Conservation (phyloP, 2,113 vertebrate species). For the Mystacornis crossleyi region DNA sequence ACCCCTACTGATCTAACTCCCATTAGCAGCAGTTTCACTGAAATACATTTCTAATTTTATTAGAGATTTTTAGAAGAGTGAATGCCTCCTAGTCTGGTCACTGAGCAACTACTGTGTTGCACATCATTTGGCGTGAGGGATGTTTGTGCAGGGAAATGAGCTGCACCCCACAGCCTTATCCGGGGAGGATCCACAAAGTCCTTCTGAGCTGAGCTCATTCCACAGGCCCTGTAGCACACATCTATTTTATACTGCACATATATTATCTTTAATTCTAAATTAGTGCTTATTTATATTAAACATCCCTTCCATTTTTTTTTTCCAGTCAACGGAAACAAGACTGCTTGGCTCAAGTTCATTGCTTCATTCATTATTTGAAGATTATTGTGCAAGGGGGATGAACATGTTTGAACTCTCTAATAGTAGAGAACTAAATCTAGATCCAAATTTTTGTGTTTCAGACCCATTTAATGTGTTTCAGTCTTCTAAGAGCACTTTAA, state of each 20-base stretch:
- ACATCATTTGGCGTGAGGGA: neutral
- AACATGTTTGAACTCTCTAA: neutral
- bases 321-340: neutral
- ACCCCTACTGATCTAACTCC: neutral
- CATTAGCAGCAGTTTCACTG: neutral
- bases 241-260: neutral
- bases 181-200: neutral
- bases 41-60: neutral
- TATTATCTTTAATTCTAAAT: neutral
- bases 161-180: neutral
- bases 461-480: neutral
- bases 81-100: neutral
- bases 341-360: neutral
- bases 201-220: neutral
- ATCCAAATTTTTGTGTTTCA: neutral
- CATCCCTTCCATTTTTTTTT: neutral
- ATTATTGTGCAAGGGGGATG: neutral
- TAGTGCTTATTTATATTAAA: neutral
- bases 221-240: neutral
- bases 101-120: neutral
- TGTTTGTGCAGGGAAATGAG: neutral
- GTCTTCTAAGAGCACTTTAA: neutral
- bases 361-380: neutral
- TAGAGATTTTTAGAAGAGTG: neutral
- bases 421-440: neutral